phyloP scores from a whole-genome alignment of 2,797 vertebrate genomes.

The Enteromius paludinosus region DNA sequence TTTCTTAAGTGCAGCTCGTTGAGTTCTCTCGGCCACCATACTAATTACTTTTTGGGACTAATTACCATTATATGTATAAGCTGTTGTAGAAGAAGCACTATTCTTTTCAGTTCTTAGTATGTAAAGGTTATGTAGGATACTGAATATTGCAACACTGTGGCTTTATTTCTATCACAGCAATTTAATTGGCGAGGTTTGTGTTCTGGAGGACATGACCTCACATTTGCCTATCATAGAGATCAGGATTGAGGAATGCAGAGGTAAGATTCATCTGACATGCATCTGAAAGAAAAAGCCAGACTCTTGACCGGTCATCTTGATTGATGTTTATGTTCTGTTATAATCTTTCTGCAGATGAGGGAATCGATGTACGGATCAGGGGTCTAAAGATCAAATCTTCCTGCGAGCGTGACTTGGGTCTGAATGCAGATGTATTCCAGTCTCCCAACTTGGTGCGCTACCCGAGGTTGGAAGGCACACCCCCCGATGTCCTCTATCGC shows the following conservation, averaged over 20 bases:
- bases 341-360: conserved; percentile 82
- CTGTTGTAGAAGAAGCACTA: background rate
- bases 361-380: conserved; percentile 94
- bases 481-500: conserved; percentile 89
- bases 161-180: conserved; percentile 75
- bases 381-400: conserved; percentile 97
- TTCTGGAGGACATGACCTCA: conserved; percentile 93
- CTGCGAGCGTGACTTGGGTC: conserved; percentile 90
- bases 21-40: too few relatives aligned
- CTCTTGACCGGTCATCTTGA: background rate
- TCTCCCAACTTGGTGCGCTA: conserved; percentile 92
- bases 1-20: too few relatives aligned
- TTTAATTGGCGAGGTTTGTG: conserved; percentile 93
- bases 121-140: background rate
- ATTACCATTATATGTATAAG: background rate
- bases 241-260: conserved; percentile 94
- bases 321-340: background rate
- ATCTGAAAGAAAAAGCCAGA: background rate
- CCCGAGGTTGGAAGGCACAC: conserved; percentile 93
- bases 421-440: conserved; percentile 95
- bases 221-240: conserved; percentile 94
- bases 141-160: background rate
- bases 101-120: background rate
- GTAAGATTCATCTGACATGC: conserved; percentile 67
- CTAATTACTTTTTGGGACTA: background rate